These are phyloP conservation scores for Euschistus heros DNA, from an alignment of 1,140 invertebrate species.

Conservation along the genomic window DNA sequence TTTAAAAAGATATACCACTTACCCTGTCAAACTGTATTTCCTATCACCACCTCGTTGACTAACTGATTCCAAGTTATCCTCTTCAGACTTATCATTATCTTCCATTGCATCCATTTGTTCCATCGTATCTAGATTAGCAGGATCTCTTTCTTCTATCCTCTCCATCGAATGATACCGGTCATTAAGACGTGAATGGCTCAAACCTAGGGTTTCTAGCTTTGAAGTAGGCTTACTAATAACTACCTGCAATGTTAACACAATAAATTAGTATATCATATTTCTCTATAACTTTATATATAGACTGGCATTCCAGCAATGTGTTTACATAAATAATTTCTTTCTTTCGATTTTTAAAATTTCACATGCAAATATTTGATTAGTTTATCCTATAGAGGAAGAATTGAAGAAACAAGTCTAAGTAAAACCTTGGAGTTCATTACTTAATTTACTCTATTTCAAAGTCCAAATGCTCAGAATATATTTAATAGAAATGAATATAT, in stretches of 20 bases:
- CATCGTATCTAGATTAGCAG: slow-evolving; percentile 3
- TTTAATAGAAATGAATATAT: no score
- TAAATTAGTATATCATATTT: not conserved
- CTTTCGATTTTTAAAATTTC: no score
- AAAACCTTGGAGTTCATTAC: no score
- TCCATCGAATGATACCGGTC: slow-evolving; percentile 78
- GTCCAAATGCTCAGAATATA: no score
- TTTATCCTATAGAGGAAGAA: no score
- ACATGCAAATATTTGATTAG: no score
- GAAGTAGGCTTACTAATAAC: slow-evolving; percentile 30
- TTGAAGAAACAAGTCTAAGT: no score
- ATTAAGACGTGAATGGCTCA: slow-evolving; percentile 73
- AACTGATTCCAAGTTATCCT: slow-evolving; percentile 41
- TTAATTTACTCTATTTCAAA: no score
- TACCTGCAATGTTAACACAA: slow-evolving; percentile 11
- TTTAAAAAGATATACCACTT: not conserved
- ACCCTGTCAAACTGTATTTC: slow-evolving; percentile 32
- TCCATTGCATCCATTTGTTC: slow-evolving; percentile 21
- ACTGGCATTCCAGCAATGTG: no score
- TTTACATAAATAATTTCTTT: no score
- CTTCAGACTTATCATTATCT: slow-evolving; percentile 41
- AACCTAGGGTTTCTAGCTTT: slow-evolving; percentile 55
- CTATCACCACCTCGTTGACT: slow-evolving; percentile 34
- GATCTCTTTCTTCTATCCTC: slow-evolving; percentile 38
- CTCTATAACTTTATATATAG: no score